A percentile compares a stretch with the other conserved stretches of the same genome.
phyloP scores from a whole-genome alignment of 2,888 invertebrate species.

The Thera britannica region DNA sequence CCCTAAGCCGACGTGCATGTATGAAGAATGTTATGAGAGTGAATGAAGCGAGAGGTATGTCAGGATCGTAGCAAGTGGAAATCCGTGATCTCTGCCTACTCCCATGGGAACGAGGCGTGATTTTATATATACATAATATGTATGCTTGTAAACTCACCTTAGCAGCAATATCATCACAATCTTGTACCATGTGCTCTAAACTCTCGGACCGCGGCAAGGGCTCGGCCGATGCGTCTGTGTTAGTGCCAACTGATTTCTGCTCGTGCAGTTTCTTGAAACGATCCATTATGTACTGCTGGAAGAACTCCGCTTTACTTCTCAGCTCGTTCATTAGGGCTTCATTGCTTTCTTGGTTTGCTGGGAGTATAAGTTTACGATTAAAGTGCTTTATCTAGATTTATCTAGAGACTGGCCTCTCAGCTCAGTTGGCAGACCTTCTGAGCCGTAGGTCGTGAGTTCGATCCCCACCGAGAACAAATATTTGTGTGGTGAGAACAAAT shows the following conservation, averaged over 20 bases:
- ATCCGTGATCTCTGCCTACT: no score
- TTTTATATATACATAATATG: no score
- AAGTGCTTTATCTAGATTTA: no score
- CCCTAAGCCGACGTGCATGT: no score
- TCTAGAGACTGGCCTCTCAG: no score
- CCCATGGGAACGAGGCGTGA: no score
- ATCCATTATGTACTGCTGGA: constrained; percentile 86
- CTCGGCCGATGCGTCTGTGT: constrained; percentile 54
- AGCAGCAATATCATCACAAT: constrained; percentile 64
- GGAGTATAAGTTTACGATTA: constrained; percentile 17
- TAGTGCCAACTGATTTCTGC: constrained; percentile 64
- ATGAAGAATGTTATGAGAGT: no score
- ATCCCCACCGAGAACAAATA: no score
- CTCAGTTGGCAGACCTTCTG: not conserved
- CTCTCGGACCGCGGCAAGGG: constrained; percentile 38
- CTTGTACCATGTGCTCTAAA: constrained; percentile 62
- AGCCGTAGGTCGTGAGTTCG: no score
- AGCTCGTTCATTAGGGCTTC: constrained; percentile 84
- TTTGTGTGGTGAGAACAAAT: no score
- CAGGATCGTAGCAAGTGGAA: no score
- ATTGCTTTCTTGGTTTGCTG: constrained; percentile 83
- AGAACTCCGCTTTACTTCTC: constrained; percentile 86
- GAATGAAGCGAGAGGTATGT: no score
- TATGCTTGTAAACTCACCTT: constrained; percentile 46
- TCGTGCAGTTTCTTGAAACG: constrained; percentile 74